Percentiles rank a stretch among this genome's conserved stretches.
These are phyloP conservation scores for Ifrita kowaldi DNA, from an alignment of 2,113 vertebrate species.

Conservation along the genomic window DNA sequence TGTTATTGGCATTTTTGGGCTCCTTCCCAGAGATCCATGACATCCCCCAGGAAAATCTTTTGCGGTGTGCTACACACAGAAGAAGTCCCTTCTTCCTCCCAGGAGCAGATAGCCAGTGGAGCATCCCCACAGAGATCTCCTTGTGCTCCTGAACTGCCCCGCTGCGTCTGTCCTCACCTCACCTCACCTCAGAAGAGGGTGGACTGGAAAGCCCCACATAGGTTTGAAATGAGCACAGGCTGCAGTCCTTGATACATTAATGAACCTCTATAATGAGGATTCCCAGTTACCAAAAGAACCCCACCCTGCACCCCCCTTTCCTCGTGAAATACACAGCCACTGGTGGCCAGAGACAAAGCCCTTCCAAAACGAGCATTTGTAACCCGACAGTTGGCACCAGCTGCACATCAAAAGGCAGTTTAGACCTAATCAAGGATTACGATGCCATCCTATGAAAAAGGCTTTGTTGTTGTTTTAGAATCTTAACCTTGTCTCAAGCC, in stretches of 20 bases:
- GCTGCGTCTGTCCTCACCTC: background rate
- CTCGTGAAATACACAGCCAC: accelerated
- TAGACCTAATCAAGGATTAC: background rate
- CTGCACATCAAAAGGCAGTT: background rate
- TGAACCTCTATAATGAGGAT: background rate
- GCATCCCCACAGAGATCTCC: background rate
- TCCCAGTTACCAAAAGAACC: background rate
- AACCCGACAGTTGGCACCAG: background rate
- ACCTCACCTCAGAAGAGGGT: accelerated
- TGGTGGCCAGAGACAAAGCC: background rate
- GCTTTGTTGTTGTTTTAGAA: background rate
- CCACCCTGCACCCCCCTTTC: background rate
- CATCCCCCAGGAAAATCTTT: background rate
- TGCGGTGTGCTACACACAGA: background rate
- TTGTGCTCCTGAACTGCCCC: background rate
- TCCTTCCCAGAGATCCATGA: background rate
- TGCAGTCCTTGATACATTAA: background rate
- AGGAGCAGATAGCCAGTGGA: background rate
- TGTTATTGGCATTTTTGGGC: background rate
- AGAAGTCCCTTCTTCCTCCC: background rate
- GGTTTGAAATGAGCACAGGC: background rate
- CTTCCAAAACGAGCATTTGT: background rate
- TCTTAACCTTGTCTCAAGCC: conserved; percentile 4
- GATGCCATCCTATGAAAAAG: background rate
- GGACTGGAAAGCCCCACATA: background rate